phyloP scores from a whole-genome alignment of 1,140 invertebrate species.

The Drosophila sturtevanti region DNA sequence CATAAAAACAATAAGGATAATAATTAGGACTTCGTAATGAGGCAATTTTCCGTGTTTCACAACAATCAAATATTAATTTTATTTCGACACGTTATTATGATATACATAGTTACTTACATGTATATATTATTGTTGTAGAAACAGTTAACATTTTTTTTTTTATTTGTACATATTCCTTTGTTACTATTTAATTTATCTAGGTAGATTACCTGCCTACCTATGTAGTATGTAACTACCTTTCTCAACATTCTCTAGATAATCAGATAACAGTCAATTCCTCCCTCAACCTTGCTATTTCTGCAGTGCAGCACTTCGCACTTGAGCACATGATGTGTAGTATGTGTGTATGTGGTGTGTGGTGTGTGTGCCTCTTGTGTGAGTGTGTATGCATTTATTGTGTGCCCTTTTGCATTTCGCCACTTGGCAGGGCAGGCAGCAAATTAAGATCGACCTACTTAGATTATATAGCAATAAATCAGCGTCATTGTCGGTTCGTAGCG shows the following conservation, averaged over 20 bases:
- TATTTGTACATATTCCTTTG: not conserved
- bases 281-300: slow-evolving; percentile 1
- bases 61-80: not conserved
- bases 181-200: not conserved
- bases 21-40: not conserved
- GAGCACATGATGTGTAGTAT: slow-evolving; percentile 46
- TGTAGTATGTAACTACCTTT: not conserved
- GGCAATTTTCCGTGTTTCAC: not conserved
- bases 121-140: not conserved
- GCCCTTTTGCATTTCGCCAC: slow-evolving; percentile 39
- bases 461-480: slow-evolving; percentile 47
- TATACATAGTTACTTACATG: not conserved
- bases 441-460: slow-evolving; percentile 58
- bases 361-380: not conserved
- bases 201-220: too few relatives aligned
- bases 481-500: slow-evolving; percentile 28
- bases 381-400: slow-evolving; percentile 4
- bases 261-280: not conserved
- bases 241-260: not conserved
- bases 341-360: too few relatives aligned
- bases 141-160: not conserved
- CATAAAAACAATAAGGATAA: too few relatives aligned
- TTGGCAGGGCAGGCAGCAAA: slow-evolving; percentile 27
- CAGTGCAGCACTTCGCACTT: slow-evolving; percentile 37
- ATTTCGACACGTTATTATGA: slow-evolving; percentile 1